These are phyloP conservation scores for Prionailurus viverrinus DNA, from an alignment of 2,113 vertebrate genomes.

Conservation along the genomic window DNA sequence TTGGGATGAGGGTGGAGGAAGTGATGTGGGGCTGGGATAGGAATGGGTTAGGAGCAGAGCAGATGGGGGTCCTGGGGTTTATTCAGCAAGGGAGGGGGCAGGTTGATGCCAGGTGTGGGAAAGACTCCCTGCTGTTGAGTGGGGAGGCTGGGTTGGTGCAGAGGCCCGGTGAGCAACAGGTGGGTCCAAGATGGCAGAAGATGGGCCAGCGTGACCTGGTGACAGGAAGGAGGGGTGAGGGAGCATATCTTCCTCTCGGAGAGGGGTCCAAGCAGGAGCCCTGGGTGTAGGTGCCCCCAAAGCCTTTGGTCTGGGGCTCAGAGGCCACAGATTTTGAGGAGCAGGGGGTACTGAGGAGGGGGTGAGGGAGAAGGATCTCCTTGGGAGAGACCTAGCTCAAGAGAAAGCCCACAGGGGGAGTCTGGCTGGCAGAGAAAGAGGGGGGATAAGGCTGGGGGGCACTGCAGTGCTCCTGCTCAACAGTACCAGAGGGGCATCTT, in stretches of 20 bases:
- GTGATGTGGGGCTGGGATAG: background rate
- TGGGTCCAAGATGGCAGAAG: background rate
- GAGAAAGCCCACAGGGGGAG: background rate
- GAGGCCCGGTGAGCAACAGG: background rate
- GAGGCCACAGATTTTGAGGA: background rate
- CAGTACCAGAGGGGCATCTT: background rate
- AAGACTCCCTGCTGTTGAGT: background rate
- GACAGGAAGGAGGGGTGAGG: background rate
- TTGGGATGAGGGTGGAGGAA: background rate
- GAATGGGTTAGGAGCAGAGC: too few relatives aligned
- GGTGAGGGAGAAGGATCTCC: background rate
- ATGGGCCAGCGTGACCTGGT: background rate
- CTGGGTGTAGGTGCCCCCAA: constrained; percentile 82
- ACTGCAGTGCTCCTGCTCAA: background rate
- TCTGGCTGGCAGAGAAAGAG: background rate
- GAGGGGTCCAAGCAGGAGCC: constrained; percentile 56
- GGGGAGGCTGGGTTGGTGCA: background rate
- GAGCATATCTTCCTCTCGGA: background rate
- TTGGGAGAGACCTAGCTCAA: background rate
- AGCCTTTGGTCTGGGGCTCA: background rate
- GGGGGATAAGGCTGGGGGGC: background rate
- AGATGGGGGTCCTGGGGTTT: too few relatives aligned
- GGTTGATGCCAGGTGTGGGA: background rate
- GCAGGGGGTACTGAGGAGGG: background rate
- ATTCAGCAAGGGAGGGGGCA: background rate